Conservation (phyloP, 2,113 vertebrate genomes). For the Chinchilla lanigera region DNA sequence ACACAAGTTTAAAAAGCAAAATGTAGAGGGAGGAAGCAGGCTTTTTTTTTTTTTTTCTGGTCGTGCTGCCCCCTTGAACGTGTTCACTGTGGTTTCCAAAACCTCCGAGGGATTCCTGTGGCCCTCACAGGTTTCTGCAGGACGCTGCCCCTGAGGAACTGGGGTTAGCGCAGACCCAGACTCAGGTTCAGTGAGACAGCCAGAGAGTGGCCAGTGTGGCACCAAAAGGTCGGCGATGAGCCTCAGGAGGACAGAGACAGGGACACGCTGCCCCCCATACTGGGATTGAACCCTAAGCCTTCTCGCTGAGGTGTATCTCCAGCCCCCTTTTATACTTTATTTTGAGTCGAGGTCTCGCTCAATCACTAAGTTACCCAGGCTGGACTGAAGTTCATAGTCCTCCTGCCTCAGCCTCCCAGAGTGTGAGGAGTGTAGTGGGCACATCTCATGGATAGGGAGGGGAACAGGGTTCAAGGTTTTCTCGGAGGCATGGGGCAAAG, state of each 20-base stretch:
- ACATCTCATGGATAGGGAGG: neutral
- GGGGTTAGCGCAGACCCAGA: neutral
- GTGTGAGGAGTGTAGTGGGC: neutral
- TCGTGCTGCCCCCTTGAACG: constrained; percentile 15
- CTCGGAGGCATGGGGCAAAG: neutral
- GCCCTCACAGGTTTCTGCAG: neutral
- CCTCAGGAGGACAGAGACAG: neutral
- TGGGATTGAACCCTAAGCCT: neutral
- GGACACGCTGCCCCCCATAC: neutral
- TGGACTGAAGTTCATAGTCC: neutral
- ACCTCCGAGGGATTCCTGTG: neutral
- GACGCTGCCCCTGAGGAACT: neutral
- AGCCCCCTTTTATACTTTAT: neutral
- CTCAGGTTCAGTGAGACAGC: neutral
- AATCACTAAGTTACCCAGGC: neutral
- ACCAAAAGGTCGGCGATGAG: neutral
- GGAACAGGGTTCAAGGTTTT: neutral
- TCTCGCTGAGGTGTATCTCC: neutral
- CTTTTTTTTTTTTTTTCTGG: constrained; percentile 31
- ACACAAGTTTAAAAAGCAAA: neutral
- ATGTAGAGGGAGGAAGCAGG: neutral
- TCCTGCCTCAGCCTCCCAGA: neutral
- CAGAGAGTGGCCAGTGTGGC: neutral
- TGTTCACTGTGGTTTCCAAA: neutral
- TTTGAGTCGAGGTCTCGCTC: neutral